phyloP scores from a whole-genome alignment of 1,140 invertebrate genomes.

The Littorina saxatilis region DNA sequence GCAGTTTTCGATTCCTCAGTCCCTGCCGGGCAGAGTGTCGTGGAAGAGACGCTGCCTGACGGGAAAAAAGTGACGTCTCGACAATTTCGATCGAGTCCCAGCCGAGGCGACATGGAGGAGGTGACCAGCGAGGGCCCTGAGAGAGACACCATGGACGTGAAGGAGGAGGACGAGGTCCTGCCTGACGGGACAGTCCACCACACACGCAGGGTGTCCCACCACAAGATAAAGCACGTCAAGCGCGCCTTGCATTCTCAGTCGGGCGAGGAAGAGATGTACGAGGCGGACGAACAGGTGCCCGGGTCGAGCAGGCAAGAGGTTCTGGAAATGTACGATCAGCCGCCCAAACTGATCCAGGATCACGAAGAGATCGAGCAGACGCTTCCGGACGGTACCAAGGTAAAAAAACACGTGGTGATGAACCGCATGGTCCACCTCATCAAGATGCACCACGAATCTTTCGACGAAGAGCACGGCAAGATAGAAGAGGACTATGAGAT shows the following conservation, averaged over 20 bases:
- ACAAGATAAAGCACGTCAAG: slow-evolving; percentile 62
- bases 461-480: slow-evolving; percentile 57
- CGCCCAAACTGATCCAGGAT: slow-evolving; percentile 64
- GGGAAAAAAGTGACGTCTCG: slow-evolving; percentile 58
- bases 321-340: slow-evolving; percentile 69
- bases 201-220: slow-evolving; percentile 53
- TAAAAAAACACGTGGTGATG: slow-evolving; percentile 62
- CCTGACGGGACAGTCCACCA: slow-evolving; percentile 69
- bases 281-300: slow-evolving; percentile 53
- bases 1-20: slow-evolving; percentile 63
- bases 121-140: slow-evolving; percentile 55
- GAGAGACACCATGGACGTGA: slow-evolving; percentile 53
- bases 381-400: slow-evolving; percentile 69
- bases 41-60: slow-evolving; percentile 66
- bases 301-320: slow-evolving; percentile 54
- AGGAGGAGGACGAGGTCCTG: slow-evolving; percentile 66
- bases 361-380: slow-evolving; percentile 69
- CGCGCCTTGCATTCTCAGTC: slow-evolving; percentile 54
- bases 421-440: slow-evolving; percentile 65
- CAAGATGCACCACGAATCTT: slow-evolving; percentile 61
- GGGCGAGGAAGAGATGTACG: slow-evolving; percentile 55
- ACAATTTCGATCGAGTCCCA: slow-evolving; percentile 37
- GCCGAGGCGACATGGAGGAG: slow-evolving; percentile 46
- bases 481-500: slow-evolving; percentile 60
- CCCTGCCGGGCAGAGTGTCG: slow-evolving; percentile 46